Evolutionary conservation across 2,888 invertebrate species (phyloP).

Genomic region (Sphecodes monilicornis): DNA sequence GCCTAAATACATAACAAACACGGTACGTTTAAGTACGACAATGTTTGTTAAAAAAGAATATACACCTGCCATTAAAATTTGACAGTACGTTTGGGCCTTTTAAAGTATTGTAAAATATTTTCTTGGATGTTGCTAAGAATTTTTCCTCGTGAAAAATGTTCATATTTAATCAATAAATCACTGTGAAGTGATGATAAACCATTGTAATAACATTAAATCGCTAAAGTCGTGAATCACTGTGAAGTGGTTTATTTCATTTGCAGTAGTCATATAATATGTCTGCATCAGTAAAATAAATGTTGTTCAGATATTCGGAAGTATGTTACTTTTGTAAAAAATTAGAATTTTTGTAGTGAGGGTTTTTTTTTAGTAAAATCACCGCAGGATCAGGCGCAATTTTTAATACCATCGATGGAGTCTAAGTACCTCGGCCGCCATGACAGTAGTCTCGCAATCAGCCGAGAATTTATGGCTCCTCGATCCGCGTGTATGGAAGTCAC

Average conservation of each 20-base stretch:
- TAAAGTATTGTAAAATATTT: too few species aligned
- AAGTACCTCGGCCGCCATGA: not conserved
- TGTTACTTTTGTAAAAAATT: not conserved
- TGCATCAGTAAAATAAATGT: not conserved
- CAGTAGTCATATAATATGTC: too few species aligned
- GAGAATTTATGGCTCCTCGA: not conserved
- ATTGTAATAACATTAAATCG: too few species aligned
- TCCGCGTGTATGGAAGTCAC: conserved; percentile 31
- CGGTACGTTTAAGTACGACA: not conserved
- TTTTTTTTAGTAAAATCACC: not conserved
- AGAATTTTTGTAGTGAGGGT: not conserved
- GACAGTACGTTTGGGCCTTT: too few species aligned
- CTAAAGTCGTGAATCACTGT: too few species aligned
- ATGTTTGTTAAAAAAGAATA: not conserved
- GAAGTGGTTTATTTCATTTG: too few species aligned
- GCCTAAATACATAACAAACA: not conserved
- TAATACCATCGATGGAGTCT: not conserved
- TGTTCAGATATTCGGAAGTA: not conserved
- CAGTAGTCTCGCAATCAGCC: not conserved
- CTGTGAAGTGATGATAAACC: too few species aligned
- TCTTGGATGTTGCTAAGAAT: too few species aligned
- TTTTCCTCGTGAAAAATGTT: too few species aligned
- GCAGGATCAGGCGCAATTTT: not conserved
- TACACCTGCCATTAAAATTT: too few species aligned
- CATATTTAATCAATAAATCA: too few species aligned